Conservation (phyloP, 1,140 invertebrate genomes). For the Mesaphorura yosii region DNA sequence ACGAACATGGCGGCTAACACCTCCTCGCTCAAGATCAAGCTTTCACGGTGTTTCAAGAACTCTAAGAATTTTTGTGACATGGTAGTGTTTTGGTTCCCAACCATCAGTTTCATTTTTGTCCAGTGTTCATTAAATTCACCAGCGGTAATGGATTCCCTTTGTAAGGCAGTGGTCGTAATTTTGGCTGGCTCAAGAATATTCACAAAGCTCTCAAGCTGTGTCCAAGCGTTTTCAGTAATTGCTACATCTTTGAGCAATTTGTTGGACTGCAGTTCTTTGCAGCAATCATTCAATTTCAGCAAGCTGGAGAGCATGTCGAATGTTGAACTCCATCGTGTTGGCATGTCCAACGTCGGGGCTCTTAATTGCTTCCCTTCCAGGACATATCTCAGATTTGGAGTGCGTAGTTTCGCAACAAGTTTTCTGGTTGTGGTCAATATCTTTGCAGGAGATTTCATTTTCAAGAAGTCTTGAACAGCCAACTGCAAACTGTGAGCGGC, state of each 20-base stretch:
- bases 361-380: background rate
- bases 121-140: conserved; percentile 8
- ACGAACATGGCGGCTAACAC: background rate
- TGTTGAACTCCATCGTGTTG: background rate
- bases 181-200: background rate
- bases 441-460: background rate
- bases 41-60: background rate
- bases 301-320: background rate
- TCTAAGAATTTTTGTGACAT: background rate
- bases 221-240: background rate
- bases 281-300: background rate
- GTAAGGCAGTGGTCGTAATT: background rate
- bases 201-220: background rate
- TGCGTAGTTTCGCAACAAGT: background rate
- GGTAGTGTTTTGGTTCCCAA: background rate
- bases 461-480: background rate
- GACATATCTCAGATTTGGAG: background rate
- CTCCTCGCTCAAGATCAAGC: background rate
- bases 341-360: background rate
- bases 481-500: background rate
- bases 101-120: conserved; percentile 1
- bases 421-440: background rate
- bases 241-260: background rate
- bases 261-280: background rate
- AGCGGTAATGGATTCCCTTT: background rate